Base-by-base conservation (phyloP, 2,797 vertebrate genomes). In the Gambusia yucatana region DNA sequence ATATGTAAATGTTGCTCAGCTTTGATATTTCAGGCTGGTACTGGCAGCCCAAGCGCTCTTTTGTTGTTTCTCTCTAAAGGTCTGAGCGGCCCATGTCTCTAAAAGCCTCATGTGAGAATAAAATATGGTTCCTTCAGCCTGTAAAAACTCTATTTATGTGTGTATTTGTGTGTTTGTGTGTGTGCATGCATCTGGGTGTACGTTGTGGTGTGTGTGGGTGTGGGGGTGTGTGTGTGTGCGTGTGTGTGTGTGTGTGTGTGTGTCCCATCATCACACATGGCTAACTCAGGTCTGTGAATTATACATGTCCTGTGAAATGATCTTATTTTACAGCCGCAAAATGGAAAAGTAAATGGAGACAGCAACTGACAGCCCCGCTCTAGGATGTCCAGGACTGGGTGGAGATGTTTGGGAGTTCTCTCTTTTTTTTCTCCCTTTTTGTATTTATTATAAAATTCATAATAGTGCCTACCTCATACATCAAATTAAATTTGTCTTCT, bases 281-380 rank as follows among this genome's bases (percentile, higher is more conserved):
- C 90, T 89, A 87, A 80, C 89, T 94, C 90, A 73, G 90, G 89
- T 93, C 88, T 91, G 87, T 95, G 90, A 96, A 96, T 96, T 95
- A 96, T 96, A 92, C 91, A 96, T 96, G 95, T 87, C 74, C 89
- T 90, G 94, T 94, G 93, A 94, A 95, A 95, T 94, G 93, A 96
- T 95, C 95, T 96, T 90, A 95, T 95, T 95, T 94, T 94, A 94
- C 91, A 86, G 90, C 91, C 59, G 79, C 90, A 93, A 92, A 93
- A 92, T 85, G 90, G 90, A 88, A 91, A 87, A 85, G 89, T 91
- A 93, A 91, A 94, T 91, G 89, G 85, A 93, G 88, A 92, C 83
- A 80, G 84, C 74, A 90, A 79, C 82, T 90, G 91, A 91, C 94
- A 88, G 41, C 90, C 75, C 77, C 85, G 81, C 84, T 87, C 79